Conservation (phyloP, 2,797 vertebrate genomes). For the Hypotaenidia okinawae region DNA sequence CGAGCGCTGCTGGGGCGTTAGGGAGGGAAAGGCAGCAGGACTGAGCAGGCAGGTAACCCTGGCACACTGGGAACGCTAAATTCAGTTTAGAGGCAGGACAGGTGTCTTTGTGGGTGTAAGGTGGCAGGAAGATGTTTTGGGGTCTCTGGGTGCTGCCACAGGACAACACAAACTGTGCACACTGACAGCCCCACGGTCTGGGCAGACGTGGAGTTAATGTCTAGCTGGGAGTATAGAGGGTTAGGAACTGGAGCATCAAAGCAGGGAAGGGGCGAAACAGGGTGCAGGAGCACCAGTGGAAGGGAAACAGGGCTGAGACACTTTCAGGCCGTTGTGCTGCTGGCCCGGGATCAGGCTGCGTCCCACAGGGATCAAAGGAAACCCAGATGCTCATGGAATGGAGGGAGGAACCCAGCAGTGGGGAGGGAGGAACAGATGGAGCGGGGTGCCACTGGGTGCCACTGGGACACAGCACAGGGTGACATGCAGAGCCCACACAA, state of each 20-base stretch:
- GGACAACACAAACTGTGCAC: background rate
- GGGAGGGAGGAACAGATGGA: background rate
- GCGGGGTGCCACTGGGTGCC: background rate
- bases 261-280: background rate
- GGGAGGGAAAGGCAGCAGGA: background rate
- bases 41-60: background rate
- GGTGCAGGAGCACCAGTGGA: background rate
- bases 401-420: background rate
- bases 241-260: background rate
- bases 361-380: background rate
- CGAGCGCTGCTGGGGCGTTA: background rate
- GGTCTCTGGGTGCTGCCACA: background rate
- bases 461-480: background rate
- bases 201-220: background rate
- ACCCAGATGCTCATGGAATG: background rate
- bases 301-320: background rate
- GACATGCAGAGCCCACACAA: background rate
- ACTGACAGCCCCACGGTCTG: background rate
- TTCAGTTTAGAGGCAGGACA: background rate
- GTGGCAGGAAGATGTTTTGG: background rate
- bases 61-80: background rate
- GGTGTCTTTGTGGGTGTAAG: background rate
- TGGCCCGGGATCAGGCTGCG: background rate
- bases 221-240: background rate
- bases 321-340: background rate